phyloP scores from a whole-genome alignment of 2,888 invertebrate species.

The Thyatira batis region DNA sequence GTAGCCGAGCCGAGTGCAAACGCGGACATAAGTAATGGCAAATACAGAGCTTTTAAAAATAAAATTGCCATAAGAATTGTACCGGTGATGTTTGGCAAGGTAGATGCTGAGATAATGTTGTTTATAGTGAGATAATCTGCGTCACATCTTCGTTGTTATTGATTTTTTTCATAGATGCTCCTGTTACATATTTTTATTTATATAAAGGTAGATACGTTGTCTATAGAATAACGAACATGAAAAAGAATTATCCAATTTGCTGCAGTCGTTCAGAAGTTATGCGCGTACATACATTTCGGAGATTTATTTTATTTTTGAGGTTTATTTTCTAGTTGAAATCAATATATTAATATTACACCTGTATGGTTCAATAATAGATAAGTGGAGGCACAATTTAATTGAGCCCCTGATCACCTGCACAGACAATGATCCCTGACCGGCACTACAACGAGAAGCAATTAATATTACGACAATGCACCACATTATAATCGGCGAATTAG shows the following conservation, averaged over 20 bases:
- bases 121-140: not conserved
- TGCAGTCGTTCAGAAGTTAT: no score
- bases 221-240: no score
- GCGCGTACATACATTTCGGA: no score
- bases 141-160: not conserved
- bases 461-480: constrained; percentile 58
- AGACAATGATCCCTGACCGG: constrained; percentile 27
- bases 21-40: constrained; percentile 15
- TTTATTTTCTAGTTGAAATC: no score
- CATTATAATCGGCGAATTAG: constrained; percentile 63
- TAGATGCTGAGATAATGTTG: not conserved
- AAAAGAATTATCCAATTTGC: no score
- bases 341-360: not conserved
- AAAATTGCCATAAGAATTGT: constrained; percentile 13
- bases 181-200: no score
- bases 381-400: not conserved
- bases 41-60: constrained; percentile 27
- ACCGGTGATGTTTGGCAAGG: not conserved
- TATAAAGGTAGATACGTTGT: no score
- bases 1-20: constrained; percentile 15
- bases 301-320: no score
- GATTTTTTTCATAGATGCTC: no score
- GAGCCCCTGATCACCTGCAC: constrained; percentile 13
- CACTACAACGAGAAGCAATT: constrained; percentile 54
- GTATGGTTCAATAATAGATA: not conserved